Conservation (phyloP, 1,140 invertebrate species). For the Metaphire vulgaris region DNA sequence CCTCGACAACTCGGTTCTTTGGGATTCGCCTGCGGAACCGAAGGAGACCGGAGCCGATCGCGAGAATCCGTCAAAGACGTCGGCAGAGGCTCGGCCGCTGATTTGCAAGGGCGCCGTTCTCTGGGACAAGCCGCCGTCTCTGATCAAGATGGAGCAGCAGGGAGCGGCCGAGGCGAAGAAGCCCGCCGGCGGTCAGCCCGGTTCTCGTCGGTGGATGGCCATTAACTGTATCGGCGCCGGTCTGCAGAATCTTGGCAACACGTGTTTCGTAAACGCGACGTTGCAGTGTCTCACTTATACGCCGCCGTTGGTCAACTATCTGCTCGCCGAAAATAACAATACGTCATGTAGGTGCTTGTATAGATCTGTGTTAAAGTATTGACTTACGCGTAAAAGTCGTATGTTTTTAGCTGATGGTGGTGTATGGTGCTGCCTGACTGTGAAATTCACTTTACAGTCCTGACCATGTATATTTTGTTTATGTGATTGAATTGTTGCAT, state of each 20-base stretch:
- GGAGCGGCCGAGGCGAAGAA: not conserved
- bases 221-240: conserved; percentile 56
- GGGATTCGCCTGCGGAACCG: not conserved
- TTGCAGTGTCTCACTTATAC: conserved; percentile 62
- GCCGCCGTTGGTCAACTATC: conserved; percentile 52
- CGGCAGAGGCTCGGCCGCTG: too few species aligned
- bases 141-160: not conserved
- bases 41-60: not conserved
- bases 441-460: too few species aligned
- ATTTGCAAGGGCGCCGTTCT: not conserved
- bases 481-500: too few species aligned
- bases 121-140: not conserved
- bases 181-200: too few species aligned
- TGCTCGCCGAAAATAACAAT: conserved; percentile 25
- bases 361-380: too few species aligned
- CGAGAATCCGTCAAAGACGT: not conserved
- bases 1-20: not conserved
- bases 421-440: too few species aligned
- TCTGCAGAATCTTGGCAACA: conserved; percentile 88
- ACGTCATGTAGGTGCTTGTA: not conserved
- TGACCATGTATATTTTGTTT: too few species aligned
- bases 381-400: too few species aligned
- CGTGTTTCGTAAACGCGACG: conserved; percentile 90
- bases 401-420: too few species aligned
- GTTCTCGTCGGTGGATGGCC: not conserved